Evolutionary conservation across 2,888 invertebrate genomes (phyloP), one percentile per base, ranked within the genome.

Genomic region (Entomobrya multifasciata): DNA sequence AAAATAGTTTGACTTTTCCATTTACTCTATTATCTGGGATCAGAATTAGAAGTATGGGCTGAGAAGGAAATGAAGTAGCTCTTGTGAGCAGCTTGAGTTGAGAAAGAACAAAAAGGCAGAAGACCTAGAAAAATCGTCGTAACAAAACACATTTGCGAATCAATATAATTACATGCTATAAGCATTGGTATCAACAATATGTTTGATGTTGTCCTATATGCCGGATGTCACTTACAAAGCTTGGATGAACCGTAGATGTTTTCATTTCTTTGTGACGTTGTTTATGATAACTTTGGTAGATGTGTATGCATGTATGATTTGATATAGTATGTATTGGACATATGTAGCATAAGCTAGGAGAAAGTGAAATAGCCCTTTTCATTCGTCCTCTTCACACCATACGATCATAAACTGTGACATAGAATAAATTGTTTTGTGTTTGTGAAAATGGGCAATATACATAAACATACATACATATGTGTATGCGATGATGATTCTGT

Each of bases 1-100:
- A 65, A 79, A 79, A 49, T 79, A 65, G 10, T 65, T 65, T 79
- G 79, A 79, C 65, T 79, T 79, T 67, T 36, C 79, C 79, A 65
- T 79, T 79, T 79, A 49, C 47, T 79, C 65, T 65, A 79, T 79
- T 79, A 79, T 79, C 65, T 65, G 13, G 30, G 30, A 65, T 79
- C 65, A 65, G 65, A 65, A 79, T 79, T 79, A 79, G 30, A 67
- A 20, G n/a, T 49, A 49, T 20, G 65, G 41, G 49, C 49, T 57
- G 6, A 5, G 6, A 0, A 49, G 13, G n/a, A 49, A 49, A 49
- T 49, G 49, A 49, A n/a, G 36, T 36, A 36, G 25, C n/a, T 20
- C 8, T 11, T 57, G 25, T 22, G 10, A 0, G 11, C 57, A 22
- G 57, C 2, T 2, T 25, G 22, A 57, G 13, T 22, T 2, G 22